These are phyloP conservation scores for Cetoscarus ocellatus DNA, from an alignment of 2,797 vertebrate genomes.

Conservation along the genomic window DNA sequence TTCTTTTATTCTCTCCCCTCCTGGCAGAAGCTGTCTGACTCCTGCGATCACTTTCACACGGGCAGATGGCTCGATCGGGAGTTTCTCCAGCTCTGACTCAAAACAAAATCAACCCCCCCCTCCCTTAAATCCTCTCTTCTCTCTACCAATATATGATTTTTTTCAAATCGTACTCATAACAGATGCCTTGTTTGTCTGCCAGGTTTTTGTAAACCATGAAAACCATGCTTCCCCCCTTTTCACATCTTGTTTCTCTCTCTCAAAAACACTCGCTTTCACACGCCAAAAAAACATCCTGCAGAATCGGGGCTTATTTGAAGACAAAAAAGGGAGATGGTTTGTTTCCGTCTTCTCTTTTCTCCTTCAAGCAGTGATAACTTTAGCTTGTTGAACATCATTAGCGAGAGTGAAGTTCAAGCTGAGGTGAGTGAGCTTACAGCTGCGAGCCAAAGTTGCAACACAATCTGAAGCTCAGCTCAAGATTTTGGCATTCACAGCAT, in stretches of 20 bases:
- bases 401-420: slow-evolving; percentile 35
- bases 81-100: slow-evolving; percentile 59
- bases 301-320: slow-evolving; percentile 47
- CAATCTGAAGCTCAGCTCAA: slow-evolving; percentile 9
- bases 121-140: slow-evolving; percentile 50
- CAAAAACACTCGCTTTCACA: slow-evolving; percentile 34
- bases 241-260: slow-evolving; percentile 58
- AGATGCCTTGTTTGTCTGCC: slow-evolving; percentile 65
- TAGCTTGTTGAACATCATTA: slow-evolving; percentile 47
- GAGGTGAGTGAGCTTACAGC: slow-evolving; percentile 37
- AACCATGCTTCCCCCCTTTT: slow-evolving; percentile 56
- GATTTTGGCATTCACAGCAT: slow-evolving; percentile 2
- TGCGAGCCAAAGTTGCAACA: slow-evolving; percentile 40
- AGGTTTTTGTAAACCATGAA: slow-evolving; percentile 62
- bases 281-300: slow-evolving; percentile 50
- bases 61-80: slow-evolving; percentile 67
- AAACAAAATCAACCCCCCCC: slow-evolving; percentile 64
- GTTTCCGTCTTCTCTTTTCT: slow-evolving; percentile 18
- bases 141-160: slow-evolving; percentile 39
- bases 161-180: slow-evolving; percentile 42
- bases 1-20: slow-evolving; percentile 8
- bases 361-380: slow-evolving; percentile 24
- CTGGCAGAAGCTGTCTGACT: slow-evolving; percentile 61
- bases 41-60: slow-evolving; percentile 55
- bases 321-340: slow-evolving; percentile 42